Conservation (phyloP, 2,113 vertebrate species). For the Dicentrarchus labrax region DNA sequence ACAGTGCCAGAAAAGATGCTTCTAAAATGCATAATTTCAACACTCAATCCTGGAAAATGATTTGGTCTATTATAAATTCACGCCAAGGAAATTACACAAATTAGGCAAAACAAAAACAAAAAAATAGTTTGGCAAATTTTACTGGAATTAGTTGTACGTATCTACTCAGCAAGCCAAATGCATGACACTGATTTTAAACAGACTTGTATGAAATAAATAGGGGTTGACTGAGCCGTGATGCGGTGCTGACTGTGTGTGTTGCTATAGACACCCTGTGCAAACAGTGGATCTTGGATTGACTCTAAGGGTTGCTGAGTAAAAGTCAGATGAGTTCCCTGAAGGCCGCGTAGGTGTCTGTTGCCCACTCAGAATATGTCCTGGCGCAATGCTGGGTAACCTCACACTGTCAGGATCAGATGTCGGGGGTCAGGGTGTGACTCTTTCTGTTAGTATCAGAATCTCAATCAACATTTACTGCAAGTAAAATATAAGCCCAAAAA, state of each 20-base stretch:
- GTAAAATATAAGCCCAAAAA: constrained; percentile 21
- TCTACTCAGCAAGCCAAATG: constrained; percentile 39
- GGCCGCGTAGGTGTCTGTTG: constrained; percentile 35
- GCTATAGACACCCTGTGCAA: constrained; percentile 65
- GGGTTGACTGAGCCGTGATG: constrained; percentile 45
- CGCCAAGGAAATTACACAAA: background rate
- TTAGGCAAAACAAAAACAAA: background rate
- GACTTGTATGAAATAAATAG: constrained; percentile 58
- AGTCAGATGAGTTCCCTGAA: constrained; percentile 48
- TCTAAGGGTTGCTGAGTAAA: constrained; percentile 46
- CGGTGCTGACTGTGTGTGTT: constrained; percentile 58
- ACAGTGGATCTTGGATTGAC: constrained; percentile 56
- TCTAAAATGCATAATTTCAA: background rate
- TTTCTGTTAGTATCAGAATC: background rate
- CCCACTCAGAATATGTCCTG: constrained; percentile 45
- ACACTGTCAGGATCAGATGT: constrained; percentile 51
- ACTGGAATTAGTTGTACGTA: constrained; percentile 6
- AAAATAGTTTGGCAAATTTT: background rate
- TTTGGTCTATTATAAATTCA: constrained; percentile 7
- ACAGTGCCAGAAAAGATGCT: background rate
- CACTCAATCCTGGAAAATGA: background rate
- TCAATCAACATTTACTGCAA: constrained; percentile 26
- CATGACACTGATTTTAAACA: constrained; percentile 71
- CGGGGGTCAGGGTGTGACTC: constrained; percentile 46
- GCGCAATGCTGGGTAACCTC: constrained; percentile 42